Percentiles rank a stretch among this genome's conserved stretches.
Conservation (phyloP, 2,113 vertebrate genomes). For the Hippocampus barbouri region DNA sequence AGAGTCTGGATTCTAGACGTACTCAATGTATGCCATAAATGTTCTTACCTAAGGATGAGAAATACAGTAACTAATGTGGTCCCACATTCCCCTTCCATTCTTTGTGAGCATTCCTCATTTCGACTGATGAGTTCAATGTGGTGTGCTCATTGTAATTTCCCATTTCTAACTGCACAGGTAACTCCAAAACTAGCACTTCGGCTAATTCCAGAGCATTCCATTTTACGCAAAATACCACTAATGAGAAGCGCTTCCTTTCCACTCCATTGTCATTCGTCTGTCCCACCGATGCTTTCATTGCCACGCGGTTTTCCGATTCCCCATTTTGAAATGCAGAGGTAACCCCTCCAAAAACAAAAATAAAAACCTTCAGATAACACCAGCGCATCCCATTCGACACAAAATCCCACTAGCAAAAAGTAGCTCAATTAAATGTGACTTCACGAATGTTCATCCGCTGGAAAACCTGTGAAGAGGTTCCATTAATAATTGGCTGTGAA, state of each 20-base stretch:
- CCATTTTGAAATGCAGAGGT: background rate
- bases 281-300: background rate
- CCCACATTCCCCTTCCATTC: too few relatives aligned
- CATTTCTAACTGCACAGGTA: background rate
- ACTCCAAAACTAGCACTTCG: background rate
- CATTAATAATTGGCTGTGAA: constrained; percentile 22
- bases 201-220: background rate
- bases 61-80: too few relatives aligned
- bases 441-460: background rate
- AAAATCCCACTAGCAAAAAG: background rate
- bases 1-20: too few relatives aligned
- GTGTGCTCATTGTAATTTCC: background rate
- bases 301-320: background rate
- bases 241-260: background rate
- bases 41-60: too few relatives aligned
- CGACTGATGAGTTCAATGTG: background rate
- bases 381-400: background rate
- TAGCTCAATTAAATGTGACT: background rate
- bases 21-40: too few relatives aligned
- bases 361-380: background rate
- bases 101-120: background rate
- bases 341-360: background rate
- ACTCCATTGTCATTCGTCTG: background rate
- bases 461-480: background rate
- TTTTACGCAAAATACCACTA: background rate